Evolutionary conservation across 2,113 vertebrate species (phyloP).

Genomic region (Lophura nycthemera): DNA sequence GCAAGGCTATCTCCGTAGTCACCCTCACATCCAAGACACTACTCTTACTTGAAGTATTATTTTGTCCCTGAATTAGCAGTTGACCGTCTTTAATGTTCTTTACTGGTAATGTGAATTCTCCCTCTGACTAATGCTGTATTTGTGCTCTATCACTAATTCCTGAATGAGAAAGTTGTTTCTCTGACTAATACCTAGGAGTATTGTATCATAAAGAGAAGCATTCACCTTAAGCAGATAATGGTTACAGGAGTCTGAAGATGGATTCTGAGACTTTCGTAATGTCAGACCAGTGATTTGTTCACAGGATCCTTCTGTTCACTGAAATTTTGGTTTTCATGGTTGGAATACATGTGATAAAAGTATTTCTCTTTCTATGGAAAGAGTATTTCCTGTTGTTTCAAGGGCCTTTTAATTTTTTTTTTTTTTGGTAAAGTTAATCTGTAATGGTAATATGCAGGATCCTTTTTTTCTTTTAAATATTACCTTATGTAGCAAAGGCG

Average conservation of each 20-base stretch:
- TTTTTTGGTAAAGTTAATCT: neutral
- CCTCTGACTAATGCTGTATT: neutral
- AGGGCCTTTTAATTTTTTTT: neutral
- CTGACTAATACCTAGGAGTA: neutral
- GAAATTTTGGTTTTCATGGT: neutral
- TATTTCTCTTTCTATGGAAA: neutral
- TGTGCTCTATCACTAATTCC: neutral
- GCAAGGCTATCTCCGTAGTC: neutral
- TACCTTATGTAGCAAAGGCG: too few species aligned
- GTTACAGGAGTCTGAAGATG: neutral
- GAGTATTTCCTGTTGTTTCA: neutral
- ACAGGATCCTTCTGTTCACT: neutral
- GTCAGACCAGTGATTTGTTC: neutral
- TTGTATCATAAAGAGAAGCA: neutral
- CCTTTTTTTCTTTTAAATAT: neutral
- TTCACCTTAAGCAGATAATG: neutral
- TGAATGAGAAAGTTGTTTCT: neutral
- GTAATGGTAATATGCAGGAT: neutral
- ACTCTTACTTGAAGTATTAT: neutral
- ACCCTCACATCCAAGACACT: neutral
- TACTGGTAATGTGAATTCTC: neutral
- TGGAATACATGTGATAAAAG: neutral
- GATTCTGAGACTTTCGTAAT: neutral
- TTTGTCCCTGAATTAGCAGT: neutral
- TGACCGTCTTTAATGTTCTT: neutral